Base-by-base conservation (phyloP, 2,113 vertebrate species). In the Psettodes erumei region DNA sequence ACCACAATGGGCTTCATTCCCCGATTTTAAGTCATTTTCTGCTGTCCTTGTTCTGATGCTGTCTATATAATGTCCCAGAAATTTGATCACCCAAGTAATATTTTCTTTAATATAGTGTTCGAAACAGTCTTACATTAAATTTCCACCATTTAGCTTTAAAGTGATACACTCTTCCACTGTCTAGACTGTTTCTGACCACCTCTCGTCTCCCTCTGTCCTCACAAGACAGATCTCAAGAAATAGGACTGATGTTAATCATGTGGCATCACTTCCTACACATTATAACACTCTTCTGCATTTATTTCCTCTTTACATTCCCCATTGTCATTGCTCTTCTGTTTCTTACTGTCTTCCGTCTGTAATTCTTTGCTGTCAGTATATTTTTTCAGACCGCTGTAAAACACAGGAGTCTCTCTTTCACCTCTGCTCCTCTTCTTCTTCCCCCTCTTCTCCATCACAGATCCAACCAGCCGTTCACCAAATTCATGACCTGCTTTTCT, bases 401-500 rank as follows among this genome's bases (percentile, higher is more conserved):
- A 70, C 28, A 45, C 43, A 51, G 88, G 81, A 76, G 85, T 89
- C 91, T 92, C 91, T 91, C 86, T 91, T 91, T 81, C 83, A 88
- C 86, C 83, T 91, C 28, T 45, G 25, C 64, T 51, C 35, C 53
- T 93, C 89, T 12, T 88, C 88, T 13, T 21, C 89, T 85, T 93
- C 92, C 88, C 93, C 94, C 94, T 94, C 91, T 92, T 89, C 15
- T 60, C 55, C 61, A 60, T 81, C 77, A 35, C 65, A 12, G 33
- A 47, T 63, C 30, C 18, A 33, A 55, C 45, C 33, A 50, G 19
- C 66, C 58, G 37, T 93, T 93, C 91, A 92, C 90, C 71, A 62
- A 83, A 67, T 63, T 63, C 68, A 76, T 83, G 66, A 77, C 42
- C 72, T 51, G 50, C 13, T 47, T 2, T 58, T 79, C 37, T 84